Base-by-base conservation (phyloP, 2,888 invertebrate genomes). In the Digitonthophagus gazella region DNA sequence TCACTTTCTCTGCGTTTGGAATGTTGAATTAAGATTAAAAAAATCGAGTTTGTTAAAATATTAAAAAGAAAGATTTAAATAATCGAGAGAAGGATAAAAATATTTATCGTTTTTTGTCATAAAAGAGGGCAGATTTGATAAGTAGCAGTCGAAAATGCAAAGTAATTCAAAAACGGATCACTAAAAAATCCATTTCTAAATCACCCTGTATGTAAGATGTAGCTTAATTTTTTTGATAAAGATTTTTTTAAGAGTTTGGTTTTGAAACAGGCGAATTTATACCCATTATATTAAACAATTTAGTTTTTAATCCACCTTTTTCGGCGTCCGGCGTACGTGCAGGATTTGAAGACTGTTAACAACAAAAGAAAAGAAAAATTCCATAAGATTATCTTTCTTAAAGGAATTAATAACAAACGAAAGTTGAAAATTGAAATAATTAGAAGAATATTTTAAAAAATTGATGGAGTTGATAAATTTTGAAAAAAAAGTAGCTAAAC, bases 231-330 rank as follows among this genome's bases (percentile, higher is more conserved):
- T n/a, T n/a, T n/a, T n/a, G n/a, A n/a, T n/a, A n/a, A n/a, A n/a
- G n/a, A n/a, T n/a, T n/a, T n/a, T n/a, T n/a, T 69, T 82, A 82
- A 74, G 81, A 81, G 75, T 80, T 81, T 73, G 81, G 81, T 75
- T 82, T 82, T 78, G 75, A 72, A 73, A 79, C 78, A 66, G 83
- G 87, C 77, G 91, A 90, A 85, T 91, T 90, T 85, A 92, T 90
- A 81, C 93, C 93, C 85, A 93, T 87, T 81, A 90, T 93, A 87
- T 91, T 90, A 87, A 93, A 92, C 83, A 93, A 87, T 89, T 93
- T 93, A 84, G 90, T 91, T 88, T 92, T 93, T 82, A 93, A 87
- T 86, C 92, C 91, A 86, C 90, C 88, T 84, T 84, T 85, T 85
- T 88, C 88, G 87, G 89, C 85, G 84, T 89, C 87, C 84, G 87